Evolutionary conservation across 2,797 vertebrate species (phyloP), one percentile per base, ranked within the genome.

Genomic region (Merluccius polli): DNA sequence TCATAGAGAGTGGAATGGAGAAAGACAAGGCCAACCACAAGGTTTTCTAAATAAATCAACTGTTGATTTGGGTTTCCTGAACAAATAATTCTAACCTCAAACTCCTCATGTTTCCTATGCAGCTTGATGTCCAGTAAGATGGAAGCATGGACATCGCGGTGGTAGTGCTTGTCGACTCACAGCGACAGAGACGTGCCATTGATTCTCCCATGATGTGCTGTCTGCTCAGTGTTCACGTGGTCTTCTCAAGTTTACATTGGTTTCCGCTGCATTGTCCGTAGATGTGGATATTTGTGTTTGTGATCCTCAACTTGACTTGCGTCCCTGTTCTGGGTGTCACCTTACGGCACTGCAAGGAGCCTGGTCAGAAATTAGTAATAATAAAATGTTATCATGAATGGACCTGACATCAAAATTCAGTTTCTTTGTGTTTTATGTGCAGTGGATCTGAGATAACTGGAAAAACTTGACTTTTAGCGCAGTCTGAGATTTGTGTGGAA

Each of bases 381-480:
- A 48, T 4, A 41, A 41, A 41, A 41, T 11, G 12, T 48, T 16
- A 18, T 4, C 12, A 13, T n/a, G 48, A n/a, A 38, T n/a, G 18
- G 48, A 52, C 18, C 13, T 18, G 44, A 48, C 13, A 13, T 11
- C 18, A 21, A 52, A 52, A 52, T 52, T 6, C 21, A 2, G 21
- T 52, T n/a, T 48, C 1, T 48, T 48, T 48, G 13, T 48, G 4
- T 48, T 48, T 48, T 48, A 48, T 48, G 3, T 48, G 48, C 6
- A 52, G 24, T 44, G 72, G 71, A 86, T 83, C 70, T 81, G 84
- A 82, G 84, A 85, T 83, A 83, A 81, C 80, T 80, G 82, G 79
- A 85, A 88, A 87, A 88, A 82, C 69, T 67, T 44, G 78, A 82
- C 83, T 83, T 72, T 82, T 80, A 84, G 70, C 77, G 67, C 75